phyloP scores from a whole-genome alignment of 2,113 vertebrate species.

The Pomatostomus ruficeps region DNA sequence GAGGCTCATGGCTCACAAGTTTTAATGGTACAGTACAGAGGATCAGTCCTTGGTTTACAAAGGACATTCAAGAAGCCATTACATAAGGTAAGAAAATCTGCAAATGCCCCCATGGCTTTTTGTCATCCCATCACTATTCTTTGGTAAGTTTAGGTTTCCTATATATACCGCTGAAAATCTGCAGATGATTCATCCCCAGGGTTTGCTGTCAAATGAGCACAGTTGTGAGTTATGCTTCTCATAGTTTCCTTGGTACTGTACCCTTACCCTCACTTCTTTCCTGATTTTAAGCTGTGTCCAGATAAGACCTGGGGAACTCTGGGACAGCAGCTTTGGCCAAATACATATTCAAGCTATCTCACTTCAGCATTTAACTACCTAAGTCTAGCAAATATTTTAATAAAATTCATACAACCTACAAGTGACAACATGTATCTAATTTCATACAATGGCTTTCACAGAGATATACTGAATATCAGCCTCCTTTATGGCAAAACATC shows the following conservation, averaged over 20 bases:
- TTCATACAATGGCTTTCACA: background rate
- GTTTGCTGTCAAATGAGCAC: conserved; percentile 12
- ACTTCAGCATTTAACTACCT: background rate
- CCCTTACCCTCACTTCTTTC: background rate
- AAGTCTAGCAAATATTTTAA: background rate
- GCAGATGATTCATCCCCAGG: conserved; percentile 17
- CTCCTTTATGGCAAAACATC: background rate
- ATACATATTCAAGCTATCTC: background rate
- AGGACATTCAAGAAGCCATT: background rate
- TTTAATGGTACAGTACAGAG: background rate
- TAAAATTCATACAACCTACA: background rate
- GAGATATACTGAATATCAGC: background rate
- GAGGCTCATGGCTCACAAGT: conserved; percentile 5
- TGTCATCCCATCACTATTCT: conserved; percentile 74
- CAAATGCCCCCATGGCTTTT: conserved; percentile 58
- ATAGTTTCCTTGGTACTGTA: background rate
- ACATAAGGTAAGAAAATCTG: conserved; percentile 15
- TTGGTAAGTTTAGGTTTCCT: conserved; percentile 56
- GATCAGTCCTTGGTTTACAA: background rate
- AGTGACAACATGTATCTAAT: background rate
- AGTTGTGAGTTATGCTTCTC: background rate
- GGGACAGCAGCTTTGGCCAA: background rate
- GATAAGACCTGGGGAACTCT: background rate
- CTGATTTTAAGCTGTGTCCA: background rate
- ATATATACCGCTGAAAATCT: conserved; percentile 11